Base-by-base conservation (phyloP, 1,140 invertebrate species). In the Drosophila lacteicornis region DNA sequence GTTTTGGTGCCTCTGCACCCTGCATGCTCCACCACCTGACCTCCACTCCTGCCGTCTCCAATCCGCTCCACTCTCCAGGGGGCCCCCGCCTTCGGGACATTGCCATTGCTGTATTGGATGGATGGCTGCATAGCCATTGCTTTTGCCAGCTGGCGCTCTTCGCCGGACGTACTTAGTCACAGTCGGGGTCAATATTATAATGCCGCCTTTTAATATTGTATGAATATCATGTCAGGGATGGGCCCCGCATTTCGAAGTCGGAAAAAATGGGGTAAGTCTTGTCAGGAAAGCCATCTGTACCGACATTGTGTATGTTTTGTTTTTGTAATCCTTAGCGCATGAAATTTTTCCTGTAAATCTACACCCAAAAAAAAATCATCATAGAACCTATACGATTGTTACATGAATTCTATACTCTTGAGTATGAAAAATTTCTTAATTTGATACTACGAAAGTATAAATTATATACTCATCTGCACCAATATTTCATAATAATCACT, bases 51-150 rank as follows among this genome's bases (percentile, higher is more conserved):
- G 13, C 36, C 15, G 3, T 19, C 7, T 9, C 0, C 36, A 9
- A 25, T 11, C 53, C 13, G 19, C 51, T 27, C 51, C 17, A 47
- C 53, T 43, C 22, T 22, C 38, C 55, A 58, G 38, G 55, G 70
- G 69, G 61, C 17, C 17, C 19, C 12, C 3, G 42, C 62, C 15
- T 12, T 40, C 11, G 66, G 66, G 66, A 68, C 66, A 68, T 68
- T 51, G 62, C 27, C 62, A 43, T 62, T 66, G 38, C 62, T 19
- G 30, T 42, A 33, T n/a, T 59, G 40, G 53, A 56, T 25, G 36
- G 36, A 27, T 43, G 22, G n/a, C 13, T 58, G 7, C 11, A 19
- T 22, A 7, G 51, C 38, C 42, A 22, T 63, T 62, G 60, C 33
- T 15, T 30, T 43, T 15, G 56, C 62, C 56, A 65, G 57, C 56